Conservation (phyloP, 2,888 invertebrate genomes). For the Drosophila hamatofila region DNA sequence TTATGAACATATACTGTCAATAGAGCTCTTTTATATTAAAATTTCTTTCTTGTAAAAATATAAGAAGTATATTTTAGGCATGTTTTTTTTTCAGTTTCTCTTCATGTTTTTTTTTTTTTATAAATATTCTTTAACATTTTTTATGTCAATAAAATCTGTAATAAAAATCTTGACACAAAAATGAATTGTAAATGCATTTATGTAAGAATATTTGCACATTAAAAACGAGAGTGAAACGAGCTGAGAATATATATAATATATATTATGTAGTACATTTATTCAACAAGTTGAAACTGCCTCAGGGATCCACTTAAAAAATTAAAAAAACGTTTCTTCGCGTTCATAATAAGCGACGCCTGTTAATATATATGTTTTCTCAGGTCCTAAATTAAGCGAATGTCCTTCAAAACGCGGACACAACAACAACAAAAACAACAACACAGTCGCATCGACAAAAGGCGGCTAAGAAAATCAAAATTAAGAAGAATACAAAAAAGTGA, state of each 20-base stretch:
- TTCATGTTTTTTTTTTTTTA: too few relatives aligned
- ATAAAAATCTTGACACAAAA: too few relatives aligned
- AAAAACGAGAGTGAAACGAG: background rate
- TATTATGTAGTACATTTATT: conserved; percentile 3
- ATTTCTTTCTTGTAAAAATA: too few relatives aligned
- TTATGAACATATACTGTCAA: too few relatives aligned
- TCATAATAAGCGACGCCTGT: conserved; percentile 61
- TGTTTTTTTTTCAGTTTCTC: too few relatives aligned
- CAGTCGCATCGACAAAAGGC: conserved; percentile 49
- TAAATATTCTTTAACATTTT: too few relatives aligned
- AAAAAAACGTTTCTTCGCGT: conserved; percentile 12
- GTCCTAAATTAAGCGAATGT: conserved; percentile 76
- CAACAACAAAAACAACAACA: conserved; percentile 25
- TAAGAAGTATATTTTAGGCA: too few relatives aligned
- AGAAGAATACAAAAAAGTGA: conserved; percentile 7
- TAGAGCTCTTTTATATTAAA: too few relatives aligned
- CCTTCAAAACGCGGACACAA: conserved; percentile 65
- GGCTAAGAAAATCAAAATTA: conserved; percentile 16
- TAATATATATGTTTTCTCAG: conserved; percentile 76
- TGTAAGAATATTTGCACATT: background rate
- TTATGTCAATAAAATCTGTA: too few relatives aligned
- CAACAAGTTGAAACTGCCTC: conserved; percentile 5
- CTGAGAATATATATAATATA: background rate
- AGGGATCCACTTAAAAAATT: conserved; percentile 25
- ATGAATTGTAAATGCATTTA: background rate